Base-by-base conservation (phyloP, 2,888 invertebrate genomes). In the Anaspis maculata region DNA sequence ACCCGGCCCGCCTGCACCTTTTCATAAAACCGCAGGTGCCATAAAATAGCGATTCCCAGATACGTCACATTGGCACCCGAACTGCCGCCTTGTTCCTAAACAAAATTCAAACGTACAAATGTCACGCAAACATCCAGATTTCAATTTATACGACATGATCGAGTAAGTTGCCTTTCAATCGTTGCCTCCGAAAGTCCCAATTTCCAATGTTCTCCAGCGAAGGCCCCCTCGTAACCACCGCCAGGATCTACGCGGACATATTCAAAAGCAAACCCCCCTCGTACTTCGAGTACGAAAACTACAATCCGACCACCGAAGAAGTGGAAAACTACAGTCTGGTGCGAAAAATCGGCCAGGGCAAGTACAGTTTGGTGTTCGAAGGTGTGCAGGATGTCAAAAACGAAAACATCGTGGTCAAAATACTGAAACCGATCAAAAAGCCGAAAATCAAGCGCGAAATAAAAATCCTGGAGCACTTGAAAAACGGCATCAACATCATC, bases 321-420 rank as follows among this genome's bases (percentile, higher is more conserved):
- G 52, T 56, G 10, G 54, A 62, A 21, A 50, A 59, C 34, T 65
- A 63, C 44, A 51, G 51, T 22, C 36, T 65, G 13, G 53, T 58
- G 6, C 48, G 53, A 32, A 61, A 60, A 39, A 47, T 65, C n/a
- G 65, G 65, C 3, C 54, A 62, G 27, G 65, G 65, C n/a, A 66
- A 66, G 45, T 65, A 65, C 46, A 66, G 66, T 44, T 54, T 61
- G 27, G 66, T 65, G 2, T 65, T 65, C 30, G 62, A 64, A 42
- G 64, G 56, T 6, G 24, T 59, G n/a, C 50, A 61, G 19, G 52
- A 58, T 32, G 37, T 42, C 0, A 56, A 46, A 24, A 53, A 54
- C 9, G 58, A 63, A 31, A 45, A 52, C 23, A 61, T 64, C 1
- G 59, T 65, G 1, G 44, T 66, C 4, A 66, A 66, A 47, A 57